Evolutionary conservation across 2,888 invertebrate species (phyloP).

Genomic region (Clunio marinus): DNA sequence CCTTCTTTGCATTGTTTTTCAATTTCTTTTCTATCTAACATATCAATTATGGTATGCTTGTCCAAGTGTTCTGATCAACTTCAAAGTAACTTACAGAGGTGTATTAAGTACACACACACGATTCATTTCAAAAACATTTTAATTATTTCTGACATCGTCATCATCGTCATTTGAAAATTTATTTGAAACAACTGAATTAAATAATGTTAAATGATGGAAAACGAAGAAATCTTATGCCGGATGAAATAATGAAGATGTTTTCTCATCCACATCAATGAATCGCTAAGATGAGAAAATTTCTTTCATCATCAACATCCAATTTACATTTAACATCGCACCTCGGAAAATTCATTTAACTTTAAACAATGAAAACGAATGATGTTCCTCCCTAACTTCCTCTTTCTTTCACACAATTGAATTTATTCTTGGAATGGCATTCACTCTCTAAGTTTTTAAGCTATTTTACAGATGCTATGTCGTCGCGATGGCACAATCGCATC

Average conservation of each 20-base stretch:
- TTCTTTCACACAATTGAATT: not conserved
- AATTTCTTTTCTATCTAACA: conserved; percentile 1
- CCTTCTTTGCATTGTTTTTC: conserved; percentile 19
- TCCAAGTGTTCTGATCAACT: not conserved
- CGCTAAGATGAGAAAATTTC: conserved; percentile 35
- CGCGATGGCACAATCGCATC: conserved; percentile 18
- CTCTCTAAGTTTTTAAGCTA: too few relatives aligned
- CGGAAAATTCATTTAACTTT: not conserved
- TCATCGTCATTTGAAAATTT: too few relatives aligned
- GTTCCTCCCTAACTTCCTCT: not conserved
- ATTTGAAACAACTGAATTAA: too few relatives aligned
- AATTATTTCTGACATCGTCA: too few relatives aligned
- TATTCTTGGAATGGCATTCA: not conserved
- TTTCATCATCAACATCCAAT: conserved; percentile 35
- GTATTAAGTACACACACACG: too few relatives aligned
- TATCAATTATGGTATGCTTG: conserved; percentile 24
- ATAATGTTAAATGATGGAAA: too few relatives aligned
- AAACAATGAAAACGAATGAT: not conserved
- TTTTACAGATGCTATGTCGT: conserved; percentile 23
- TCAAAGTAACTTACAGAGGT: too few relatives aligned
- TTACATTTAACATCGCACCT: conserved; percentile 27
- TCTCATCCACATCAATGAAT: too few relatives aligned
- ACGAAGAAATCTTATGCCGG: too few relatives aligned
- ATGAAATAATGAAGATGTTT: too few relatives aligned
- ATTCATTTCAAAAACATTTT: too few relatives aligned